phyloP scores from a whole-genome alignment of 2,113 vertebrate species.

The Tursiops truncatus region DNA sequence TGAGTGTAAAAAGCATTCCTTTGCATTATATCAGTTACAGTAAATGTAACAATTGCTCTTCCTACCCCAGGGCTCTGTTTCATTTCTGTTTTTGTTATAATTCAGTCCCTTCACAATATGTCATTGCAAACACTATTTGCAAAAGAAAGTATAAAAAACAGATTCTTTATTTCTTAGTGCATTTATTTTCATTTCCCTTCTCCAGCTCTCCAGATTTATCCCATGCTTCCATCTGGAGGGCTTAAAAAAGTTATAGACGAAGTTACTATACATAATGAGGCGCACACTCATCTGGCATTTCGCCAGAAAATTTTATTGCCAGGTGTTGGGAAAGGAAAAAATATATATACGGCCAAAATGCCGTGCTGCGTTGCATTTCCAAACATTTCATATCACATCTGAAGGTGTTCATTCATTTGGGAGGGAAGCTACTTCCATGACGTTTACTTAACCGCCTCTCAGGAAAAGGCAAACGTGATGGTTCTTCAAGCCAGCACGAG shows the following conservation, averaged over 20 bases:
- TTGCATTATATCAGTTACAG: conserved; percentile 88
- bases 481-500: fast-evolving
- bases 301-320: conserved; percentile 52
- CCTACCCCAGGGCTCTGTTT: conserved; percentile 86
- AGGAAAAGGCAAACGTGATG: neutral
- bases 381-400: neutral
- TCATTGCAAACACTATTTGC: conserved; percentile 75
- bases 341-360: neutral
- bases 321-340: conserved; percentile 46
- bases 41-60: conserved; percentile 87
- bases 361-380: neutral
- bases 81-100: conserved; percentile 81
- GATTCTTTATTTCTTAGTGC: conserved; percentile 78
- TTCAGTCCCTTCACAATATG: conserved; percentile 81
- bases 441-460: fast-evolving
- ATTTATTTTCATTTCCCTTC: conserved; percentile 77
- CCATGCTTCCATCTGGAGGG: conserved; percentile 77
- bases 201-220: conserved; percentile 66
- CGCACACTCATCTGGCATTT: conserved; percentile 49
- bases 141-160: conserved; percentile 78
- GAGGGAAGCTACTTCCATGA: neutral
- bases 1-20: conserved; percentile 89
- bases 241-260: conserved; percentile 68
- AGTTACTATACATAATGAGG: conserved; percentile 52
- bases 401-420: neutral